Conservation (phyloP, 2,797 vertebrate species). For the Xerus rutilus region DNA sequence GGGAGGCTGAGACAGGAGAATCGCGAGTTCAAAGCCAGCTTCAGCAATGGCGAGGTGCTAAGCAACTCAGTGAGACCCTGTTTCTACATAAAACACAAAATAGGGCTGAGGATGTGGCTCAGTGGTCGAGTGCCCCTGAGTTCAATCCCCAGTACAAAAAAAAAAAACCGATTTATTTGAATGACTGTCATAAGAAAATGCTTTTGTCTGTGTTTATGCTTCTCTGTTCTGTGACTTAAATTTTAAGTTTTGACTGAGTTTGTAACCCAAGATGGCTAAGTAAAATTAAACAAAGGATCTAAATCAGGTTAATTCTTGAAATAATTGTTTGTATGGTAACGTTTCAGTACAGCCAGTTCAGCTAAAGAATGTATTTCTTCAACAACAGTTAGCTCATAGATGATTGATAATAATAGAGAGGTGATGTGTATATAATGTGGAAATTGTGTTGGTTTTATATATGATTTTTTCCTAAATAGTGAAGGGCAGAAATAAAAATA, state of each 20-base stretch:
- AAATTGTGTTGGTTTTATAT: neutral
- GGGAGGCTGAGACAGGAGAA: too few species aligned
- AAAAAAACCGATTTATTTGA: neutral
- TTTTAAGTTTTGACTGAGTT: slow-evolving; percentile 32
- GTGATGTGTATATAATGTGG: neutral
- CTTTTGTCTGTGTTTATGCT: neutral
- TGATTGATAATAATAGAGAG: neutral
- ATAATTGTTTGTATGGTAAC: neutral
- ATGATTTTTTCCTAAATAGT: neutral
- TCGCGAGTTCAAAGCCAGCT: too few species aligned
- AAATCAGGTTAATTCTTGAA: slow-evolving; percentile 45
- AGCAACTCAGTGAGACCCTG: too few species aligned
- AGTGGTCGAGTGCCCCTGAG: too few species aligned
- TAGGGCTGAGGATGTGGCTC: too few species aligned
- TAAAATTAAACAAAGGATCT: slow-evolving; percentile 18
- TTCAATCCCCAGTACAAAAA: too few species aligned
- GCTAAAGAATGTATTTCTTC: neutral
- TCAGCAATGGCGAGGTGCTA: too few species aligned
- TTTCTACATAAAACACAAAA: too few species aligned
- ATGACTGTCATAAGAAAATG: slow-evolving; percentile 2
- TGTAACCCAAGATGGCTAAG: neutral
- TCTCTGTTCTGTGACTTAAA: neutral
- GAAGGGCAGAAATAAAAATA: slow-evolving; percentile 1
- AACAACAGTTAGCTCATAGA: neutral
- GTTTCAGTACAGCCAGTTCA: neutral